phyloP scores from a whole-genome alignment of 2,888 invertebrate genomes.

The Cremastinae sp. region DNA sequence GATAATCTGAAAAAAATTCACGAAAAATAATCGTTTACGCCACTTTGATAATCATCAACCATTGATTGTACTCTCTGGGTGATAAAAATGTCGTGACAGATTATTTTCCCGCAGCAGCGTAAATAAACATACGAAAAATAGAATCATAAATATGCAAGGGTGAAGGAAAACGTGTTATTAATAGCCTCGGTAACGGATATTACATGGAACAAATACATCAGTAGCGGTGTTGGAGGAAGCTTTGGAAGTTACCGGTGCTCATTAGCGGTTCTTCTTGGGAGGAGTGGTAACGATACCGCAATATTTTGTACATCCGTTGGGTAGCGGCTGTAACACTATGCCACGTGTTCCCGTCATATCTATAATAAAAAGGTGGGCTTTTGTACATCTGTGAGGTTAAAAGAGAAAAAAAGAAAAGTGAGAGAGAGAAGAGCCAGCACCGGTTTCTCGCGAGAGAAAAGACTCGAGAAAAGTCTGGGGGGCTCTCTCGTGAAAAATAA shows the following conservation, averaged over 20 bases:
- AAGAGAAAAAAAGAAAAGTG: background rate
- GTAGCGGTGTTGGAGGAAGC: constrained; percentile 9
- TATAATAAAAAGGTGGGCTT: constrained; percentile 36
- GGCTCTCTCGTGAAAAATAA: constrained; percentile 21
- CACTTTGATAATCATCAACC: constrained; percentile 10
- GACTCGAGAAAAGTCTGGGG: constrained; percentile 33
- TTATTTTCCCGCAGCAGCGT: background rate
- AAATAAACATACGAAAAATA: constrained; percentile 1
- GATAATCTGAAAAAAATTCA: constrained; percentile 9
- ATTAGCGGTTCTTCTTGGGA: constrained; percentile 39
- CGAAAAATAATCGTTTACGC: constrained; percentile 40
- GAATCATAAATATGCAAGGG: background rate
- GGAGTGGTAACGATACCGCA: constrained; percentile 36
- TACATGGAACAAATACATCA: constrained; percentile 35
- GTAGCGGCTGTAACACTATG: constrained; percentile 15
- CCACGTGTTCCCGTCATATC: constrained; percentile 41
- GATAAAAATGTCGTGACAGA: constrained; percentile 35
- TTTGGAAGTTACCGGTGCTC: constrained; percentile 47
- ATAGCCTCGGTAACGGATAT: constrained; percentile 44
- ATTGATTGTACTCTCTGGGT: constrained; percentile 9
- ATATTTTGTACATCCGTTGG: constrained; percentile 31
- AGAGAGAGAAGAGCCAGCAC: background rate
- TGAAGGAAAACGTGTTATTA: constrained; percentile 32
- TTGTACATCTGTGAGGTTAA: constrained; percentile 1
- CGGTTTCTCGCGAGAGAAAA: constrained; percentile 15